Conservation (phyloP, 2,113 vertebrate genomes). For the Lates calcarifer region DNA sequence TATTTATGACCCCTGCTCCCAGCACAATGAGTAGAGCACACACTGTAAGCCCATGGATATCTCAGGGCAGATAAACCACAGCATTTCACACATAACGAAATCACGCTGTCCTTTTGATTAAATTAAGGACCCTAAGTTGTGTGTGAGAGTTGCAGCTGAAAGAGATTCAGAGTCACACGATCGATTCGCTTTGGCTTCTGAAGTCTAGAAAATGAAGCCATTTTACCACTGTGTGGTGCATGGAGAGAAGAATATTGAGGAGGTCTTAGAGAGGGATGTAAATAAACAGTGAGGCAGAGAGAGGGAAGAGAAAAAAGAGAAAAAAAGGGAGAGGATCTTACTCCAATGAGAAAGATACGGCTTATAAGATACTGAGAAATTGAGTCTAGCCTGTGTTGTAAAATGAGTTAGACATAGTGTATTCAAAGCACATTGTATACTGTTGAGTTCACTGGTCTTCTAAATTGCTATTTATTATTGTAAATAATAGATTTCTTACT, state of each 20-base stretch:
- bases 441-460: slow-evolving; percentile 22
- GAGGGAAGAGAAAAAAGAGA: slow-evolving; percentile 8
- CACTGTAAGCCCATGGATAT: slow-evolving; percentile 59
- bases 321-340: slow-evolving; percentile 31
- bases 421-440: slow-evolving; percentile 38
- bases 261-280: slow-evolving; percentile 50
- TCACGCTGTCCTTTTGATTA: slow-evolving; percentile 69
- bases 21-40: slow-evolving; percentile 37
- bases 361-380: slow-evolving; percentile 56
- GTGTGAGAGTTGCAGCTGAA: slow-evolving; percentile 43
- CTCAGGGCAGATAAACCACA: slow-evolving; percentile 61
- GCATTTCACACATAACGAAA: slow-evolving; percentile 71
- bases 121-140: slow-evolving; percentile 67
- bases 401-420: slow-evolving; percentile 52
- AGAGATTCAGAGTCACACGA: slow-evolving; percentile 57
- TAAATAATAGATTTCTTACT: slow-evolving; percentile 3
- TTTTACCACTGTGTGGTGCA: slow-evolving; percentile 33
- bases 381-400: slow-evolving; percentile 40
- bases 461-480: slow-evolving; percentile 44
- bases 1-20: slow-evolving; percentile 72
- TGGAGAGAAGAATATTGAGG: slow-evolving; percentile 25
- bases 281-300: slow-evolving; percentile 50
- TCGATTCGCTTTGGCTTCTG: slow-evolving; percentile 67
- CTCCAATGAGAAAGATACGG: slow-evolving; percentile 58
- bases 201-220: slow-evolving; percentile 60